Evolutionary conservation across 2,797 vertebrate species (phyloP), one percentile per base, ranked within the genome.

Genomic region (Microtus californicus): DNA sequence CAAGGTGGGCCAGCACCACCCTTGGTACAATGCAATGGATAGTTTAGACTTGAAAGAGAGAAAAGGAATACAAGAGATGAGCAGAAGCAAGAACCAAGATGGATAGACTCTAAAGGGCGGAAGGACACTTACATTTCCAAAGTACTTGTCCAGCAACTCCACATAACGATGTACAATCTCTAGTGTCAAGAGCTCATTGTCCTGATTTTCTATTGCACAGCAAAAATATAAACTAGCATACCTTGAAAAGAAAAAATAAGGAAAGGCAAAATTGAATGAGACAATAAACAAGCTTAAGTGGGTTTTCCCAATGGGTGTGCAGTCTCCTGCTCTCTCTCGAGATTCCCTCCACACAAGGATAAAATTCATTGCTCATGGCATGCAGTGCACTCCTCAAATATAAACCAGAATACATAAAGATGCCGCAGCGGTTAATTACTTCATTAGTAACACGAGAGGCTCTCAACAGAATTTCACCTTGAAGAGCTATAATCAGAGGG

Each of bases 191-290:
- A 99, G 99, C 97, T 99, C 99, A 29, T 99, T 99, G 94, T 99
- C 99, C 81, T 98, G 98, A 56, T 98, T 98, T 81, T 99, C 99
- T 98, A 99, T 97, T 94, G 99, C 99, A 96, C 98, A 98, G 92
- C 99, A 99, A 98, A 99, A 99, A 97, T 99, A 99, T 97, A 99
- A 98, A 97, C 99, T 99, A 96, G 99, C 99, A 76, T 99, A 99
- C 98, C 99, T 99, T 97, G 59, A 96, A 95, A 73, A 95, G 90
- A 96, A 94, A 97, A 94, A 95, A 95, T 78, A 95, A 95, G 74
- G 63, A 89, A 92, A 97, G 92, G 43, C 67, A 94, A 95, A 94
- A 89, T 40, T 87, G 2, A 43, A 87, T 78, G 90, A 79, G 77
- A 56, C n/a, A 71, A 77, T 74, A 40, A 92, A 85, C 43, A 94